These are phyloP conservation scores for Ferrisia virgata DNA, from an alignment of 2,888 invertebrate genomes.

Conservation along the genomic window DNA sequence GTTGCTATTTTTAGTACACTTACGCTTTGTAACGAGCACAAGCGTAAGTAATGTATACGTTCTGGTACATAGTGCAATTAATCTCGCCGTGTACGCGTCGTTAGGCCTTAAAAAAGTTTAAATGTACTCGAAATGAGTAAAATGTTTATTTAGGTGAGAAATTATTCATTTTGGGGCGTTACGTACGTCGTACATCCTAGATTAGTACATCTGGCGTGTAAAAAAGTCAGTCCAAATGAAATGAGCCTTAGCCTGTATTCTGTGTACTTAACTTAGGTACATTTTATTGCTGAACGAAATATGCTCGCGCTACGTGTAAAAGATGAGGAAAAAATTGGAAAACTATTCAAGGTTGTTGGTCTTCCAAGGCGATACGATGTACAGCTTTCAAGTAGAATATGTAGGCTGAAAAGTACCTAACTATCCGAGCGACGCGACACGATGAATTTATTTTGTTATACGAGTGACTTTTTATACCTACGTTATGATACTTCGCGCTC, in stretches of 20 bases:
- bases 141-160: conserved; percentile 12
- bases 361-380: too few relatives aligned
- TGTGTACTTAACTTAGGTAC: too few relatives aligned
- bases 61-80: neutral
- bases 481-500: too few relatives aligned
- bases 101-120: neutral
- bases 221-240: neutral
- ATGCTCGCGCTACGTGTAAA: neutral
- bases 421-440: too few relatives aligned
- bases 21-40: too few relatives aligned
- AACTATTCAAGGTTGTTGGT: neutral
- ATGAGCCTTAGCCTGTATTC: neutral
- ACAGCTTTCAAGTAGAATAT: too few relatives aligned
- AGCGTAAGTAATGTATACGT: neutral
- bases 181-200: too few relatives aligned
- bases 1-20: too few relatives aligned
- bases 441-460: neutral
- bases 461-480: too few relatives aligned
- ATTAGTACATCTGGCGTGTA: neutral
- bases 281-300: neutral
- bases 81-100: neutral
- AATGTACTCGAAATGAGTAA: conserved; percentile 20
- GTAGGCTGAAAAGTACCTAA: too few relatives aligned
- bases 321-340: neutral
- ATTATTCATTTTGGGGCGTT: neutral